These are phyloP conservation scores for Enteromius thamalakanensis DNA, from an alignment of 2,797 vertebrate genomes.

Conservation along the genomic window DNA sequence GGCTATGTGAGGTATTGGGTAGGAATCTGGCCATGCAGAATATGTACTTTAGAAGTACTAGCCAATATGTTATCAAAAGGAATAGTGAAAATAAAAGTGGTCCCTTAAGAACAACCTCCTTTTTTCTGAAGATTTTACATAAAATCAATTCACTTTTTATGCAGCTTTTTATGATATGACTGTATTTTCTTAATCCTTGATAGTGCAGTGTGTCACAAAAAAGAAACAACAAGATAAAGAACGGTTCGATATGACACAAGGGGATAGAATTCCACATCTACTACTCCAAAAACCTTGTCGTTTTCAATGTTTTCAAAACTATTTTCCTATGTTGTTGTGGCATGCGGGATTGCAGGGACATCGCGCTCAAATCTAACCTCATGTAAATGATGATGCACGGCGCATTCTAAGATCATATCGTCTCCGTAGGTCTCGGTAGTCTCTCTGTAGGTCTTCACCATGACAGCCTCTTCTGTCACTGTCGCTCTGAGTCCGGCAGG, in stretches of 20 bases:
- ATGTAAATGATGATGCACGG: constrained; percentile 20
- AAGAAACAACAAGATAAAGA: background rate
- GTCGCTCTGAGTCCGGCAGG: constrained; percentile 69
- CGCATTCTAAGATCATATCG: constrained; percentile 33
- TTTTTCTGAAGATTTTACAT: background rate
- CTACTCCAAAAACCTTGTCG: background rate
- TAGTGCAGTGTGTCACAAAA: background rate
- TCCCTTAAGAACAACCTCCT: background rate
- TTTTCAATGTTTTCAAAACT: background rate
- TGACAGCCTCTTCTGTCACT: constrained; percentile 73
- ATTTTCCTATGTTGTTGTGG: background rate
- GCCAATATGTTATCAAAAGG: background rate
- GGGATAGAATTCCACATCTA: background rate
- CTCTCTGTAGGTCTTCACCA: constrained; percentile 35
- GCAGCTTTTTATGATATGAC: background rate
- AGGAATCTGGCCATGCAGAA: too few relatives aligned
- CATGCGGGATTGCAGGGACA: background rate
- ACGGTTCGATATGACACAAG: background rate
- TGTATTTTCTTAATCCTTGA: background rate
- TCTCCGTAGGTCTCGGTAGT: constrained; percentile 29
- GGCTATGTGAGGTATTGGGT: too few relatives aligned
- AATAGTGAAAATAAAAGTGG: background rate
- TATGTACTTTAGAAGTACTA: too few relatives aligned
- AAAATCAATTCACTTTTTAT: background rate
- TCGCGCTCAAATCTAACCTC: background rate